These are phyloP conservation scores for Gandaritis pyraliata DNA, from an alignment of 2,888 invertebrate genomes.

Conservation along the genomic window DNA sequence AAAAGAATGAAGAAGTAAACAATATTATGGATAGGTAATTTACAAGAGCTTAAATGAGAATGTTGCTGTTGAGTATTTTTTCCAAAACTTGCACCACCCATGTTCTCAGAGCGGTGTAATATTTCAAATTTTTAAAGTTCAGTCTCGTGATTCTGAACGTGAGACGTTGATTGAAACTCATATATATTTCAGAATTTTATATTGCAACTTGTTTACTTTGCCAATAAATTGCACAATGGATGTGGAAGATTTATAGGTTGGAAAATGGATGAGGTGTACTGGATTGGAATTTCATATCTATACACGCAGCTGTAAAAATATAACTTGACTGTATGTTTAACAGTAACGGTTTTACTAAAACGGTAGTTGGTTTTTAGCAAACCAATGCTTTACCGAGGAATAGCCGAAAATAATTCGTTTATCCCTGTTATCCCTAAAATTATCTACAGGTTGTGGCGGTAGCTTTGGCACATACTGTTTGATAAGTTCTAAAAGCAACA, in stretches of 20 bases:
- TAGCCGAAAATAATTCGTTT: slow-evolving; percentile 68
- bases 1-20: no score
- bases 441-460: slow-evolving; percentile 55
- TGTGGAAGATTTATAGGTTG: slow-evolving; percentile 37
- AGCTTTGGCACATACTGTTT: neutral
- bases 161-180: slow-evolving; percentile 70
- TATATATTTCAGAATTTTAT: slow-evolving; percentile 66
- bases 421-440: slow-evolving; percentile 55
- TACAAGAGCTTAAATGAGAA: no score
- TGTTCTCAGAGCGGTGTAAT: slow-evolving; percentile 57
- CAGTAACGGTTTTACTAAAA: neutral
- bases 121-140: slow-evolving; percentile 74
- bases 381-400: slow-evolving; percentile 46
- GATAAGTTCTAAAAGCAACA: no score
- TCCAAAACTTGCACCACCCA: slow-evolving; percentile 34
- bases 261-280: slow-evolving; percentile 23
- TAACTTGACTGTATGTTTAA: no score
- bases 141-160: slow-evolving; percentile 50
- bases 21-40: no score
- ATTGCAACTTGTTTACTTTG: slow-evolving; percentile 51
- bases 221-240: slow-evolving; percentile 47
- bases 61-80: no score
- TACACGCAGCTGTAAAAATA: no score
- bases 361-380: neutral
- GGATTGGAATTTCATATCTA: slow-evolving; percentile 11